Evolutionary conservation across 2,888 invertebrate genomes (phyloP), one percentile per base, ranked within the genome.

Genomic region (Idaea biselata): DNA sequence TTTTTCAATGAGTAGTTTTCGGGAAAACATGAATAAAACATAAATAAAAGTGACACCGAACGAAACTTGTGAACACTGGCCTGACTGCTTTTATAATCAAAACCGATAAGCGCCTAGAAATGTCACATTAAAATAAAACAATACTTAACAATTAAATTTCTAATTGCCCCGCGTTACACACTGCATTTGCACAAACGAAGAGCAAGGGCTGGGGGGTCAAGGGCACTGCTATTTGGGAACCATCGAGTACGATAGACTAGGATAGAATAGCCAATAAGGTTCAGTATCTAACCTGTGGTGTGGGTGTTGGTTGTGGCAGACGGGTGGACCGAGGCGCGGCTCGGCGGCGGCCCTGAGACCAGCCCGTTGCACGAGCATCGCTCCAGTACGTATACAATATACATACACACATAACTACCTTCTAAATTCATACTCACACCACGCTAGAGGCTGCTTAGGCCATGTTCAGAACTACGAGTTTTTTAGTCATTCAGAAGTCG

Each of bases 341-440:
- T 69, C 60, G 70, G 73, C 77, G 93, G 93, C 82, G 96, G 96
- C 84, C 95, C 96, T 80, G 97, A 97, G 94, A 95, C 96, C 89
- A 96, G 96, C 84, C 97, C 97, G 80, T 95, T 97, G 79, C 96
- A 96, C 91, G 95, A 95, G 80, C 96, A 96, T 91, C 93, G 96
- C 94, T 96, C 96, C 89, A 96, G 97, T 97, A 96, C 89, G 97
- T 96, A 94, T 85, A 55, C 55, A 55, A 25, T 17, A 55, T 17
- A 62, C 61, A 8, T 60, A 63, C 61, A 25, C 61, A 6, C 58
- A 61, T 66, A 63, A 58, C 32, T 33, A 54, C n/a, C 60, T 33
- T 16, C 54, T 25, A 25, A 54, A 59, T 55, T n/a, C 54, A 54
- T 58, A 8, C 25, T 14, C 54, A 16, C 25, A 31, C 58, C 61